These are phyloP conservation scores for Hemicentrotus pulcherrimus DNA, from an alignment of 35 echinoderm and acorn worm genomes.

Conservation along the genomic window DNA sequence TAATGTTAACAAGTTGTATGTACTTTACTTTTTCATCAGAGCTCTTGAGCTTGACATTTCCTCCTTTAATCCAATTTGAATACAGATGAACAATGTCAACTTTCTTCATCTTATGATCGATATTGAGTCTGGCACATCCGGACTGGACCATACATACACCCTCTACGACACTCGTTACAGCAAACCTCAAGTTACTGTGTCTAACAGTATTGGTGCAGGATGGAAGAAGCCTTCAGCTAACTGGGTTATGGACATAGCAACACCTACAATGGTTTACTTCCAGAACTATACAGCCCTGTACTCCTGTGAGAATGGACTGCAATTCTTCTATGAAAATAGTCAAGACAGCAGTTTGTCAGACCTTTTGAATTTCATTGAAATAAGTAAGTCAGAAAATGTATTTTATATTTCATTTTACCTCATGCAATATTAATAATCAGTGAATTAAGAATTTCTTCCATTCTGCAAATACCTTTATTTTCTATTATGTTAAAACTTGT, in stretches of 20 bases:
- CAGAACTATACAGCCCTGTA: conserved; percentile 28
- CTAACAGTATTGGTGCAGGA: neutral
- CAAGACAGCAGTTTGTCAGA: conserved; percentile 27
- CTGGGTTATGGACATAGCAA: neutral
- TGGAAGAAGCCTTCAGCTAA: conserved; percentile 7
- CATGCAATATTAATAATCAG: neutral
- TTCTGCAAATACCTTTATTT: no score
- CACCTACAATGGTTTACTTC: neutral
- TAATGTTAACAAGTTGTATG: no score
- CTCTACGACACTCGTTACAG: conserved; percentile 33
- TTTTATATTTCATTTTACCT: neutral
- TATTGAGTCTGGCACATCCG: neutral
- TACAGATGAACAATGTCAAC: neutral
- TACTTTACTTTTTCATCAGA: no score
- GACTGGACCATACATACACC: neutral
- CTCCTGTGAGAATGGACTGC: neutral
- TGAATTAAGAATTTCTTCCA: no score
- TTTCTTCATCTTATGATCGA: conserved; percentile 23
- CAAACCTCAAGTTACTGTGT: conserved; percentile 21
- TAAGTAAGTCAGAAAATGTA: neutral
- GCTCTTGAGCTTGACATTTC: neutral
- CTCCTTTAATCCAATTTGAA: neutral
- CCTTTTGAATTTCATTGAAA: neutral
- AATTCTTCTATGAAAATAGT: conserved; percentile 20
- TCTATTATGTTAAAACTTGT: no score